A percentile compares a stretch with the other conserved stretches of the same genome.
phyloP scores from a whole-genome alignment of 2,113 vertebrate species.

The Brienomyrus longianalis region DNA sequence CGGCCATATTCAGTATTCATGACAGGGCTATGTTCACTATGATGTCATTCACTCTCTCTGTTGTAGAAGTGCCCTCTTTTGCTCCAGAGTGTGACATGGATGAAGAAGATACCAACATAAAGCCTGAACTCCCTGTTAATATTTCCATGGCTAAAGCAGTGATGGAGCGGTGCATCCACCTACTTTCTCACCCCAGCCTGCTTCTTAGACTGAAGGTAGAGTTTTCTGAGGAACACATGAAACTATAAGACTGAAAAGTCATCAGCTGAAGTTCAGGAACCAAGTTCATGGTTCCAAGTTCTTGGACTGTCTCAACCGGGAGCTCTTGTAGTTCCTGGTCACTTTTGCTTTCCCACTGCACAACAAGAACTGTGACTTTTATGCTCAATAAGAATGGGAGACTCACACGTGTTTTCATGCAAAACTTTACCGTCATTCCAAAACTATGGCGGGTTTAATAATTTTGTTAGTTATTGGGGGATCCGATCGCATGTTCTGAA shows the following conservation, averaged over 20 bases:
- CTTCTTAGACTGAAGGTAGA: slow-evolving; percentile 75
- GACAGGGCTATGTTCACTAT: neutral
- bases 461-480: neutral
- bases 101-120: slow-evolving; percentile 39
- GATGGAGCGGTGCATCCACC: slow-evolving; percentile 81
- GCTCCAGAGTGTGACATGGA: slow-evolving; percentile 25
- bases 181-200: slow-evolving; percentile 71
- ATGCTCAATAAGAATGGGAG: neutral
- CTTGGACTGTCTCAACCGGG: neutral
- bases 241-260: neutral
- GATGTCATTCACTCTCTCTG: neutral
- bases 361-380: neutral
- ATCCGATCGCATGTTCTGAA: too few species aligned
- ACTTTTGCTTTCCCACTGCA: neutral
- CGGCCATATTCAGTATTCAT: neutral
- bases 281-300: neutral
- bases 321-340: neutral
- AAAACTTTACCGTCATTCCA: neutral
- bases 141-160: slow-evolving; percentile 69
- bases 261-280: neutral
- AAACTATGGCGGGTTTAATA: neutral
- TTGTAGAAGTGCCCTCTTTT: slow-evolving; percentile 44
- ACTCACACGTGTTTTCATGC: neutral
- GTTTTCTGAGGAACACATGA: neutral
- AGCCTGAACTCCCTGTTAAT: slow-evolving; percentile 61